Percentiles rank a stretch among this genome's conserved stretches.
These are phyloP conservation scores for Anastrepha ludens DNA, from an alignment of 1,140 invertebrate species.

Conservation along the genomic window DNA sequence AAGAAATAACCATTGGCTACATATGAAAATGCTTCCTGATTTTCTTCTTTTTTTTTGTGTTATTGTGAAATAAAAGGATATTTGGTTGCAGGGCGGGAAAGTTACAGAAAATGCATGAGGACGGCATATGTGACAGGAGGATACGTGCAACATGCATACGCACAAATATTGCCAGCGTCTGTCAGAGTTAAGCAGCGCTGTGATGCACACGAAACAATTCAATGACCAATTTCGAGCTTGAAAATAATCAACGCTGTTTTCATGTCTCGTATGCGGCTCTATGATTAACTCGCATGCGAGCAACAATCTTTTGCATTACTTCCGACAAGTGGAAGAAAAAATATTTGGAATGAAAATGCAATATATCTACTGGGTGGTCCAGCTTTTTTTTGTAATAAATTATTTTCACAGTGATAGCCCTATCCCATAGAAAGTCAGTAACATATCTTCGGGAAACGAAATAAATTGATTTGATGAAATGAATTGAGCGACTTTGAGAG, in stretches of 20 bases:
- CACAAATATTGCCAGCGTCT: not conserved
- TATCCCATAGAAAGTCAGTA: no score
- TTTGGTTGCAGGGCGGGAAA: not conserved
- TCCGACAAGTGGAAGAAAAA: constrained; percentile 8
- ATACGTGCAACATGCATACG: not conserved
- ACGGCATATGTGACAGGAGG: constrained; percentile 1
- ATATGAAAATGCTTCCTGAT: not conserved
- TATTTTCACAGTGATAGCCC: no score
- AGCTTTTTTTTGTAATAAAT: no score
- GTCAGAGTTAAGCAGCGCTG: not conserved
- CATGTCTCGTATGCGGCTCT: not conserved
- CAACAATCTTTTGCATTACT: not conserved
- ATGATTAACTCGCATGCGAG: constrained; percentile 1
- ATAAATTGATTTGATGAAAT: no score
- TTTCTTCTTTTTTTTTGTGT: not conserved
- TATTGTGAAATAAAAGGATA: not conserved
- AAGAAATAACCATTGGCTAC: not conserved
- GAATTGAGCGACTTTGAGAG: no score
- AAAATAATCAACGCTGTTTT: not conserved
- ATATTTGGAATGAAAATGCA: not conserved
- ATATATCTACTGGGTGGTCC: no score
- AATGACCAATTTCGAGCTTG: not conserved
- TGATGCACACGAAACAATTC: not conserved
- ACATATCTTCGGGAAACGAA: no score
- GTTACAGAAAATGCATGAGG: not conserved